A percentile compares a stretch with the other conserved stretches of the same genome.
Evolutionary conservation across 1,140 invertebrate species (phyloP).

Genomic region (Rhopalosiphum padi): DNA sequence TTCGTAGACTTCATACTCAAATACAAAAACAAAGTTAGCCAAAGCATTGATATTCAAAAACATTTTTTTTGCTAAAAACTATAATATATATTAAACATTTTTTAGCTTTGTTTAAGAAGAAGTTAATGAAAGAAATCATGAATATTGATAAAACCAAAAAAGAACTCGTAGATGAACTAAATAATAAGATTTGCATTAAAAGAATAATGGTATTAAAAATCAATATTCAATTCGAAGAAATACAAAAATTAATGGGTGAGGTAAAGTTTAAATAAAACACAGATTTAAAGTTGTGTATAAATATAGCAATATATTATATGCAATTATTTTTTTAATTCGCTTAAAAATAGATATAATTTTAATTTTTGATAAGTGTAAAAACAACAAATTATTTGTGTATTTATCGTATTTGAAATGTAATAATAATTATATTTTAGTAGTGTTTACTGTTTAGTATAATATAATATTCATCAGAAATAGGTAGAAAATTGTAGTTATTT

Average conservation of each 20-base stretch:
- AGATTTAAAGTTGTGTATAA: no score
- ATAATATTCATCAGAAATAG: no score
- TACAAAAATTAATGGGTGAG: conserved; percentile 10
- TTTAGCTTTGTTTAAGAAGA: neutral
- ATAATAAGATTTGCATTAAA: neutral
- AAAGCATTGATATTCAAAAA: neutral
- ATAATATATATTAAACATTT: neutral
- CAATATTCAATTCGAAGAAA: neutral
- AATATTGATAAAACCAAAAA: neutral
- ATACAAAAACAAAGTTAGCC: neutral
- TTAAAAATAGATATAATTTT: no score
- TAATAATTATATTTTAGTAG: no score
- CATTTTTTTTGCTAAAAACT: neutral
- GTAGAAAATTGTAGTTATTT: no score
- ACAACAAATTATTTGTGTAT: no score
- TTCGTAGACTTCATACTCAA: neutral
- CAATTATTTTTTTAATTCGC: neutral
- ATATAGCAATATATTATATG: neutral
- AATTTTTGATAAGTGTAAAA: no score
- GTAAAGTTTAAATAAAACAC: neutral
- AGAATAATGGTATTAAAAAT: neutral
- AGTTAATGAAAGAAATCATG: neutral
- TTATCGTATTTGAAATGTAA: no score
- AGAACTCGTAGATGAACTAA: neutral
- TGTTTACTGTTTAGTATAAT: no score